phyloP scores from a whole-genome alignment of 2,113 vertebrate species.

The Istiophorus platypterus region DNA sequence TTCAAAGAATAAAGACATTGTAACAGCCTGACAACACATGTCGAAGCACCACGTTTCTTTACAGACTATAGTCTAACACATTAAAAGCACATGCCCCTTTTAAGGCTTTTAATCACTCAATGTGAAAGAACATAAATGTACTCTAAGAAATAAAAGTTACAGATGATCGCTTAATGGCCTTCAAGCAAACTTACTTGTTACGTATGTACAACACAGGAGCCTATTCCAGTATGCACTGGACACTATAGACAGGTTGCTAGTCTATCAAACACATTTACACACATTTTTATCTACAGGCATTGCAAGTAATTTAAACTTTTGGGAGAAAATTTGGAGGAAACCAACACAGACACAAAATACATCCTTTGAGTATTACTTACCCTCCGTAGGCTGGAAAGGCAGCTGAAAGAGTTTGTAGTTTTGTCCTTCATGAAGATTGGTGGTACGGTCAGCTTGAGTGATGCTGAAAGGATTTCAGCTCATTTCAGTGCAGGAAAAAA shows the following conservation, averaged over 20 bases:
- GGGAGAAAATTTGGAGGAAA: constrained; percentile 22
- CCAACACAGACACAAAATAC: neutral
- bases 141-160: neutral
- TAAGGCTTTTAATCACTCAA: neutral
- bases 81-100: neutral
- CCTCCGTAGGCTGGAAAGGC: neutral
- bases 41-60: constrained; percentile 10
- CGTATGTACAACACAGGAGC: neutral
- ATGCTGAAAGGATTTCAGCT: constrained; percentile 6
- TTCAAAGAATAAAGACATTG: constrained; percentile 28
- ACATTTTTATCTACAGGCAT: neutral
- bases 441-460: neutral
- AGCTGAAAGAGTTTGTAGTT: neutral
- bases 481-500: neutral
- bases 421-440: constrained; percentile 28
- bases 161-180: neutral
- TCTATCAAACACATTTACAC: neutral
- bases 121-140: neutral
- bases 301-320: neutral
- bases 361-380: neutral
- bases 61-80: neutral
- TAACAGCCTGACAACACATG: constrained; percentile 9
- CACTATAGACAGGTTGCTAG: neutral
- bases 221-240: neutral
- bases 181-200: neutral